A percentile compares a stretch with the other conserved stretches of the same genome.
These are phyloP conservation scores for Craseonycteris thonglongyai DNA, from an alignment of 2,113 vertebrate genomes.

Conservation along the genomic window DNA sequence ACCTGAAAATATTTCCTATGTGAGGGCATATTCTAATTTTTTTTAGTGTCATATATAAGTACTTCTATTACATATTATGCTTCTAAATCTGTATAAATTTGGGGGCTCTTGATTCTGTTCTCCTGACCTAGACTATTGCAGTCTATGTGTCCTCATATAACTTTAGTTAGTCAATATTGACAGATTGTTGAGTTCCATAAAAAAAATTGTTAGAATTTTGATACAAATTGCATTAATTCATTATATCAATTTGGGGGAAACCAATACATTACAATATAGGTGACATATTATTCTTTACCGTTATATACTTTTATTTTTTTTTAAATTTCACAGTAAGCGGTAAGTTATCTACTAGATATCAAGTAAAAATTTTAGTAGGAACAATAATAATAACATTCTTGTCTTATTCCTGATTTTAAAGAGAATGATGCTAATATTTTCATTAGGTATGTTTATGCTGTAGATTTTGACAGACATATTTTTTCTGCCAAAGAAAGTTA, in stretches of 20 bases:
- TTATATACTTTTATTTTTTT: background rate
- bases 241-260: background rate
- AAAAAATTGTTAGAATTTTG: background rate
- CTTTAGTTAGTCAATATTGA: background rate
- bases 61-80: background rate
- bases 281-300: background rate
- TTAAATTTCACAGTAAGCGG: background rate
- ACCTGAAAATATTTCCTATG: background rate
- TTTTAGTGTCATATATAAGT: background rate
- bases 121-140: fast-evolving
- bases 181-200: background rate
- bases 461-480: background rate
- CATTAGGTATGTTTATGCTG: background rate
- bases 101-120: background rate
- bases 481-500: background rate
- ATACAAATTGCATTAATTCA: background rate
- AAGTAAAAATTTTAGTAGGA: background rate
- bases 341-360: background rate
- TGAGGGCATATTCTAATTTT: background rate
- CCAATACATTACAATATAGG: background rate
- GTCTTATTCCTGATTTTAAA: background rate
- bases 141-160: background rate
- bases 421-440: background rate
- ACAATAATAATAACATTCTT: background rate
- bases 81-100: background rate